phyloP scores from a whole-genome alignment of 2,797 vertebrate species.

The Anguilla marmorata region DNA sequence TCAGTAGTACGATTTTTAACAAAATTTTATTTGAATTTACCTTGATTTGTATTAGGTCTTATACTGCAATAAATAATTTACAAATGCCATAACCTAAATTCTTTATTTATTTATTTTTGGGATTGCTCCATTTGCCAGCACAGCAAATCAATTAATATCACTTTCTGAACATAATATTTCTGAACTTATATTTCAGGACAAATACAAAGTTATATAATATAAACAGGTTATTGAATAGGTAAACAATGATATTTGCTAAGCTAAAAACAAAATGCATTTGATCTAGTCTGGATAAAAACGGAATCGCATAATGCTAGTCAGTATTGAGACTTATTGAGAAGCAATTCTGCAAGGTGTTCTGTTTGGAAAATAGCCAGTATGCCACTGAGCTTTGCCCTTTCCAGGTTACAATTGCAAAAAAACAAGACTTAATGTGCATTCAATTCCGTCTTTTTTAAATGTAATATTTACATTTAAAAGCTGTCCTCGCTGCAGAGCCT shows the following conservation, averaged over 20 bases:
- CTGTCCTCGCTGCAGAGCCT: not conserved
- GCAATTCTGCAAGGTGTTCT: not conserved
- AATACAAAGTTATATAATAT: not conserved
- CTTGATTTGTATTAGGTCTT: not conserved
- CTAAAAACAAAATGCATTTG: not conserved
- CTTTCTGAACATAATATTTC: not conserved
- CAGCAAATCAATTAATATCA: not conserved
- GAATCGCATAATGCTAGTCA: not conserved
- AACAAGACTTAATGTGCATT: not conserved
- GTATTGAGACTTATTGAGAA: not conserved
- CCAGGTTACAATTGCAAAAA: not conserved
- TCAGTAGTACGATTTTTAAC: not conserved
- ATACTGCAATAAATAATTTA: not conserved
- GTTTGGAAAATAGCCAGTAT: not conserved
- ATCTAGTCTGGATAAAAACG: not conserved
- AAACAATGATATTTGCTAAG: not conserved
- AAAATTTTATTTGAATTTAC: not conserved
- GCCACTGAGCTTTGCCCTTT: not conserved
- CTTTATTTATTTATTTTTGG: not conserved
- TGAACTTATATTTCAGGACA: not conserved
- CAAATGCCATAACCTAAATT: not conserved
- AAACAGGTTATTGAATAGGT: not conserved
- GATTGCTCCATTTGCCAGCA: not conserved
- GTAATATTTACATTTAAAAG: not conserved
- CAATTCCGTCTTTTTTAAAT: not conserved